Base-by-base conservation (phyloP, 1,140 invertebrate genomes). In the Scaptomyza hsui region DNA sequence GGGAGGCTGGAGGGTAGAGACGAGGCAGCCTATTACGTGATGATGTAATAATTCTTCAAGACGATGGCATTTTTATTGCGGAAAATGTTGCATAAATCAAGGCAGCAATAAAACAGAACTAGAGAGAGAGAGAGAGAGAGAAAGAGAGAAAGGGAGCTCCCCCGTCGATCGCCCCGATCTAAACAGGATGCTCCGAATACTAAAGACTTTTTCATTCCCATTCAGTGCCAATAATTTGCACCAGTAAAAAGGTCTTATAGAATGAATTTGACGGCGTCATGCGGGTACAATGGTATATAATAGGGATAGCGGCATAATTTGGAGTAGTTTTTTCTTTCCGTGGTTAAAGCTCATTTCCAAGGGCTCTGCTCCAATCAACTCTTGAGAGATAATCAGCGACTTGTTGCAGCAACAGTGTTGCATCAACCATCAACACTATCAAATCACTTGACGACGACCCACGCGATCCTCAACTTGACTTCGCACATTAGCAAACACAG, bases 21-120 rank as follows among this genome's bases (percentile, higher is more conserved):
- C 47, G 47, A 73, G 68, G 47, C 70, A 69, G 77, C 78, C 81
- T 69, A 81, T 86, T 86, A 86, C 70, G 77, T 86, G 81, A 86
- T 86, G 81, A 86, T 86, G 81, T 86, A 86, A 86, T 86, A 86
- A 81, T 86, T 86, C 82, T 86, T 88, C 47, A 62, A 70, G 70
- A 81, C 60, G 70, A 69, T 86, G 81, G 82, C 81, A 86, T 68
- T 86, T 86, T 86, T 81, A 86, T 86, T 86, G 82, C 65, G 78
- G 70, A 77, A 86, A 81, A 81, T 78, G 82, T 88, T 86, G 81
- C 81, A 86, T 86, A 86, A 86, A 86, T 86, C 81, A 86, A 86
- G 82, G 81, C 75, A 69, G 80, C 70, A 86, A 70, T 86, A 81
- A 78, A 88, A 88, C 71, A n/a, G n/a, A n/a, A n/a, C n/a, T n/a